These are phyloP conservation scores for Procambarus clarkii DNA, from an alignment of 1,140 invertebrate genomes.

Conservation along the genomic window DNA sequence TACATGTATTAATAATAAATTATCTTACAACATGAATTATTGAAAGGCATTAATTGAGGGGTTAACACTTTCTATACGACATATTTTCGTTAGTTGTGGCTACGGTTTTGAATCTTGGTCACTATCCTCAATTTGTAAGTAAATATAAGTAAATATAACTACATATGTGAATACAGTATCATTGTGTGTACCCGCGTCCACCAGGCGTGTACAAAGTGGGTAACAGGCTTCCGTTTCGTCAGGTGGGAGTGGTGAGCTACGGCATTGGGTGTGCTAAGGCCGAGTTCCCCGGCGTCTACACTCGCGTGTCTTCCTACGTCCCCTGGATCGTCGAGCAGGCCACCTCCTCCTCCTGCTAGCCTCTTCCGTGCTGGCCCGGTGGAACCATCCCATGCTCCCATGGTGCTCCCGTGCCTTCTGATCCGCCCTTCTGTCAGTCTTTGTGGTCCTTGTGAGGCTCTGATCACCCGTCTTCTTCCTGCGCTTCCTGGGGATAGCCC, in stretches of 20 bases:
- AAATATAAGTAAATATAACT: background rate
- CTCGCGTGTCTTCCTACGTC: background rate
- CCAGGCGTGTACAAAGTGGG: background rate
- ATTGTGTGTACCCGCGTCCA: too few species aligned
- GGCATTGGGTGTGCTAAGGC: constrained; percentile 6
- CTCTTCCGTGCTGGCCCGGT: background rate
- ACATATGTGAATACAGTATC: background rate
- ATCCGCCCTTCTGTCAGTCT: background rate
- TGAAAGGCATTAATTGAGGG: too few species aligned
- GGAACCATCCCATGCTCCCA: background rate
- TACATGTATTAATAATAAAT: too few species aligned
- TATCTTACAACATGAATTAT: too few species aligned
- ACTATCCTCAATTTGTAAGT: too few species aligned
- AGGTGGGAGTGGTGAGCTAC: constrained; percentile 27
- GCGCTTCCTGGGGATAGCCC: background rate
- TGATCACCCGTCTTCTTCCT: too few species aligned
- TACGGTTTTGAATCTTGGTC: too few species aligned
- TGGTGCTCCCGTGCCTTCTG: too few species aligned
- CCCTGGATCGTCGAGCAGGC: background rate
- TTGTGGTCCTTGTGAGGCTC: background rate
- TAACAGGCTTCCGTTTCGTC: background rate
- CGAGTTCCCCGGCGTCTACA: constrained; percentile 9
- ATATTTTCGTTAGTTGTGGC: too few species aligned
- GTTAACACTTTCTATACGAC: too few species aligned
- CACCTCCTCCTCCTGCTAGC: background rate